phyloP scores from a whole-genome alignment of 2,113 vertebrate species.

The Corythaixoides concolor region DNA sequence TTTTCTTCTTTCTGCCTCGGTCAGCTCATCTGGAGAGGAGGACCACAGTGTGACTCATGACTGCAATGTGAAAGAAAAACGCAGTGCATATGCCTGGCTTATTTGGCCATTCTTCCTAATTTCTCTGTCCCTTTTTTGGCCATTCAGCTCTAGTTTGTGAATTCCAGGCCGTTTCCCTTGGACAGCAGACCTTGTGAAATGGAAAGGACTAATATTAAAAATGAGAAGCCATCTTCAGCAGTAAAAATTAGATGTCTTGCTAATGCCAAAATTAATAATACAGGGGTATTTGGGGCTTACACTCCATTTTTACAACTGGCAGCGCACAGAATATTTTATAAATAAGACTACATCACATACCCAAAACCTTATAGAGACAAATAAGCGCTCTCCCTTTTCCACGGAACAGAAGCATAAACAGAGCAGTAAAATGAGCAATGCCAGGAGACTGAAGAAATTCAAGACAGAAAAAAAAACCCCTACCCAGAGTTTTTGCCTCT shows the following conservation, averaged over 20 bases:
- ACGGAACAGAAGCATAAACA: background rate
- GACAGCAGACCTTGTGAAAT: background rate
- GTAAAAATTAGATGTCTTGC: background rate
- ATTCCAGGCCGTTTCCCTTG: background rate
- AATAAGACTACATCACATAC: background rate
- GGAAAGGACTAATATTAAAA: background rate
- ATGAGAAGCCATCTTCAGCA: background rate
- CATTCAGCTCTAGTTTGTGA: background rate
- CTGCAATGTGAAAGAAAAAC: background rate
- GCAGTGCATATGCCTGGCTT: background rate
- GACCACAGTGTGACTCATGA: background rate
- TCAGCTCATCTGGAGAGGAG: background rate
- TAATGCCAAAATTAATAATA: slow-evolving; percentile 15
- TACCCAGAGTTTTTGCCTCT: background rate
- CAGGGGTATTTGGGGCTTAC: background rate
- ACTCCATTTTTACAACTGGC: background rate
- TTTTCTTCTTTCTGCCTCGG: background rate
- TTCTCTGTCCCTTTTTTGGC: background rate
- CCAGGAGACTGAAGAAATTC: background rate
- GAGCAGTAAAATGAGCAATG: background rate
- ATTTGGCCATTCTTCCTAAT: background rate
- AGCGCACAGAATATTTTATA: background rate
- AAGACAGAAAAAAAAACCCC: background rate
- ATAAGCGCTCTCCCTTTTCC: background rate
- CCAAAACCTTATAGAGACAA: background rate